Base-by-base conservation (phyloP, 2,888 invertebrate genomes). In the Griposia aprilina region DNA sequence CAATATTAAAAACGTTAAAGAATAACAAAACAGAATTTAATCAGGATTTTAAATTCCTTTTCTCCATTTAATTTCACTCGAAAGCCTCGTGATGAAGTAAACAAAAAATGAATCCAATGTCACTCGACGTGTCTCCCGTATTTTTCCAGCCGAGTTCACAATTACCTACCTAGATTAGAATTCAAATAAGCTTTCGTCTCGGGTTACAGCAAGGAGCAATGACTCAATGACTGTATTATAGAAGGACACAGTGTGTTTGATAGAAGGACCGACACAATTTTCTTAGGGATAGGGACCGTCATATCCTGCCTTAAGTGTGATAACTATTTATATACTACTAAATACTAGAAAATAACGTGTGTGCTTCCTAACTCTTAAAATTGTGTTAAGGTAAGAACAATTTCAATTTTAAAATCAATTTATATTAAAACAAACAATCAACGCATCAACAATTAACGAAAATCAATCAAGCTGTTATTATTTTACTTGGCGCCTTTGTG, bases 181-280 rank as follows among this genome's bases (percentile, higher is more conserved):
- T 23, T 48, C 10, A 30, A 71, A 50, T 72, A 62, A 48, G 23
- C 7, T 45, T 23, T 17, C 23, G 30, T 41, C 26, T 52, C 60
- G 50, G 26, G 41, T 30, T n/a, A 52, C 62, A 62, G 15, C 30
- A 8, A n/a, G 75, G 52, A 59, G 4, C 76, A 63, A n/a, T 45
- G 76, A 55, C 75, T 10, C 62, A 52, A 20, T 52, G 60, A 62
- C 50, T 41, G 48, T 26, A n/a, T 62, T 8, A 30, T 73, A 71
- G 4, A 26, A 65, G 11, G n/a, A 17, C 30, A 5, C 30, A 36
- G 15, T 1, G 4, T 41, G 8, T 15, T 65, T 65, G 17, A 17
- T 45, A 17, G 41, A 36, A 63, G 13, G 41, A 65, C 17, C 17
- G 2, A 17, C n/a, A 41, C 5, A 45, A 45, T 45, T 10, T 41